Conservation (phyloP, 2,797 vertebrate species). For the Rhinella marina region DNA sequence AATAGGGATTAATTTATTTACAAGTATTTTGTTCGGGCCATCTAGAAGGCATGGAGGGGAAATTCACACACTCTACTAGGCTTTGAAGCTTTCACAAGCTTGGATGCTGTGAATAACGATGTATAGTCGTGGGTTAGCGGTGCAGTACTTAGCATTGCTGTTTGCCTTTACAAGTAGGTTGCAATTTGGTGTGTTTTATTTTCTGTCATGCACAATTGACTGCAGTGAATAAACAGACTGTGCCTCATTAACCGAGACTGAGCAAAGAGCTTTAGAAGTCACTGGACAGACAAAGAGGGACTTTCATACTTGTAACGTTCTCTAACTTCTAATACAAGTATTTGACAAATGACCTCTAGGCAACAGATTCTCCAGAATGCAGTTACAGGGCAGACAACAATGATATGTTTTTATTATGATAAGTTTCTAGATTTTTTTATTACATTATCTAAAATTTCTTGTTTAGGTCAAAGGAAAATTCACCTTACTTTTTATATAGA, state of each 20-base stretch:
- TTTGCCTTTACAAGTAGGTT: slow-evolving; percentile 19
- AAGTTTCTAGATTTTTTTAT: no score
- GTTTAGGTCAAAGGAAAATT: no score
- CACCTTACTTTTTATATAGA: no score
- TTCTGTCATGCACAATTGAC: slow-evolving; percentile 36
- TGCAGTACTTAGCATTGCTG: slow-evolving; percentile 21
- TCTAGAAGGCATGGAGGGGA: not conserved
- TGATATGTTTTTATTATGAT: not conserved
- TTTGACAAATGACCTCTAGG: slow-evolving; percentile 25
- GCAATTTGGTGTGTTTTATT: slow-evolving; percentile 51
- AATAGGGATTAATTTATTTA: slow-evolving; percentile 39
- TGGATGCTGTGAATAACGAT: not conserved
- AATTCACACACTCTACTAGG: not conserved
- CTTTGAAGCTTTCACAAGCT: slow-evolving; percentile 7
- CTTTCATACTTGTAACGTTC: slow-evolving; percentile 26
- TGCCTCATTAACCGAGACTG: slow-evolving; percentile 43
- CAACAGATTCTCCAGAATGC: slow-evolving; percentile 7
- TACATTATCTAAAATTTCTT: no score
- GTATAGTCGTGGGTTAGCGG: slow-evolving; percentile 7
- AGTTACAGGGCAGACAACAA: not conserved
- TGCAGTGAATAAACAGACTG: slow-evolving; percentile 46
- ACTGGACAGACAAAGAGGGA: slow-evolving; percentile 39
- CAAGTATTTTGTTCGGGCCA: slow-evolving; percentile 30
- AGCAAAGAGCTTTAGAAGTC: slow-evolving; percentile 41
- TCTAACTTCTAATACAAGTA: slow-evolving; percentile 19